Evolutionary conservation across 2,888 invertebrate genomes (phyloP).

Genomic region (Caenorhabditis sp.): DNA sequence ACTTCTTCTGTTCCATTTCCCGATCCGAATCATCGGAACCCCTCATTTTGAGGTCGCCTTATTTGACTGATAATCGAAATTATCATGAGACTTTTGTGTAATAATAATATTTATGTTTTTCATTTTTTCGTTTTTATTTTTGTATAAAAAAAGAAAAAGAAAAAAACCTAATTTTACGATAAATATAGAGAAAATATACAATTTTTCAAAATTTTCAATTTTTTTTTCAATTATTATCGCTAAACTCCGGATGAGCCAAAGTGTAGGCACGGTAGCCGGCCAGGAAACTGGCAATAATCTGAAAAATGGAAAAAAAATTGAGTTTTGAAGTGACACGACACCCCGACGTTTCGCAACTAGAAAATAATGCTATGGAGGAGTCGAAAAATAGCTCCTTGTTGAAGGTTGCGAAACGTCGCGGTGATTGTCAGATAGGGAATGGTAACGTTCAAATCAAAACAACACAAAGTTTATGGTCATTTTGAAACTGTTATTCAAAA

Average conservation of each 20-base stretch:
- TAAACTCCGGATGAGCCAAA: slow-evolving; percentile 59
- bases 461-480: no score
- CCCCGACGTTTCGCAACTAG: no score
- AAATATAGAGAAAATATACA: neutral
- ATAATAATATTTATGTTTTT: neutral
- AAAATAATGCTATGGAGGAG: no score
- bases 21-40: slow-evolving; percentile 41
- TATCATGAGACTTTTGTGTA: slow-evolving; percentile 61
- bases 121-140: slow-evolving; percentile 1
- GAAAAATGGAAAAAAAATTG: slow-evolving; percentile 37
- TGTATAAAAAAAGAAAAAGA: slow-evolving; percentile 5
- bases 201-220: no score
- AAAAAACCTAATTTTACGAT: neutral
- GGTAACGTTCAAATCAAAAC: no score
- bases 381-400: no score
- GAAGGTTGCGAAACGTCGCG: no score
- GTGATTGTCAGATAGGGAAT: no score
- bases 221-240: slow-evolving; percentile 41
- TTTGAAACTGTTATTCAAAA: no score
- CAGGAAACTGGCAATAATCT: slow-evolving; percentile 70
- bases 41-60: slow-evolving; percentile 48
- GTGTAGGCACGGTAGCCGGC: slow-evolving; percentile 69
- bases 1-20: neutral
- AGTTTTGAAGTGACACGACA: no score
- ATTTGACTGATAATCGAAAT: slow-evolving; percentile 53